These are phyloP conservation scores for Phataginus tricuspis DNA, from an alignment of 2,797 vertebrate species.

Conservation along the genomic window DNA sequence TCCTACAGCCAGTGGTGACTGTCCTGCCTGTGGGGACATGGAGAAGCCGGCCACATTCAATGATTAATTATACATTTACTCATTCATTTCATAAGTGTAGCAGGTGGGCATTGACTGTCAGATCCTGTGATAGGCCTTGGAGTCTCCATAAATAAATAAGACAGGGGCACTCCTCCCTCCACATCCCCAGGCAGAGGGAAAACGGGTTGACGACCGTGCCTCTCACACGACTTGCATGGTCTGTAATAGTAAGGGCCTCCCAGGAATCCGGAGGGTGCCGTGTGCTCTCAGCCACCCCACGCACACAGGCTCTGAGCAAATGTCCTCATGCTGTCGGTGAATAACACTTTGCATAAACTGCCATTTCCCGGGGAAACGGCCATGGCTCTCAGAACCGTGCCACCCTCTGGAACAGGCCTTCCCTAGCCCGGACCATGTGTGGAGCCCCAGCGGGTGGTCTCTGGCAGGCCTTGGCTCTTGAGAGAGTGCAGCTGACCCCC, in stretches of 20 bases:
- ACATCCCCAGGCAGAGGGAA: background rate
- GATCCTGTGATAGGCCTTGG: background rate
- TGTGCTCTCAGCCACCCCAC: background rate
- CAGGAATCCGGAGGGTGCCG: background rate
- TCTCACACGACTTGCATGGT: accelerated
- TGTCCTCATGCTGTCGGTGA: background rate
- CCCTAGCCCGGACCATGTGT: background rate
- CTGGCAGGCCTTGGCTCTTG: background rate
- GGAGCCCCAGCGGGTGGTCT: background rate
- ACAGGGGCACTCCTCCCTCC: background rate
- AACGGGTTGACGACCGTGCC: accelerated
- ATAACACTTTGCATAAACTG: background rate
- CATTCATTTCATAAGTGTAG: background rate
- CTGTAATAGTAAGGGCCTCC: background rate
- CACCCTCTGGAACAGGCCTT: background rate
- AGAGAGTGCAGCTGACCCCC: background rate
- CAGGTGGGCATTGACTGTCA: background rate
- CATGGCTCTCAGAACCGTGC: accelerated
- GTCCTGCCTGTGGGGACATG: background rate
- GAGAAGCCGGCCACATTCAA: background rate
- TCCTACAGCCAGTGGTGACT: background rate
- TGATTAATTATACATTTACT: background rate
- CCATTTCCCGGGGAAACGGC: accelerated
- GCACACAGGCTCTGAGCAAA: accelerated
- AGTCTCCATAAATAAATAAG: background rate